These are phyloP conservation scores for Steatocranus sp. DNA, from an alignment of 2,797 vertebrate species.

Conservation along the genomic window DNA sequence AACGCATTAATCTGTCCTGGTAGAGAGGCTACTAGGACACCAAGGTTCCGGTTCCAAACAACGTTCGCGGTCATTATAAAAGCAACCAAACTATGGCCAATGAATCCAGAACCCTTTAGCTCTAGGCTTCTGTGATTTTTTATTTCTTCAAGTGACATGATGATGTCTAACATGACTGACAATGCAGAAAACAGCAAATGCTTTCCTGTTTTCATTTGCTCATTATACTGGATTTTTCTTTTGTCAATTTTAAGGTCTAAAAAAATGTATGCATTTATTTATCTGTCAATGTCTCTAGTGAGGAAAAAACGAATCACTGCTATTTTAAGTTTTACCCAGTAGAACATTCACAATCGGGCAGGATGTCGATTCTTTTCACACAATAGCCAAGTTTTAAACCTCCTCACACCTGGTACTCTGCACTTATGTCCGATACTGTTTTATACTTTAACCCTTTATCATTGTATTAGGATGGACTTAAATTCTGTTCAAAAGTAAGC, in stretches of 20 bases:
- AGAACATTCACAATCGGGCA: background rate
- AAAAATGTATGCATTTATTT: background rate
- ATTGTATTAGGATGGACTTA: background rate
- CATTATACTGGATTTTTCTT: no score
- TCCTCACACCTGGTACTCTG: background rate
- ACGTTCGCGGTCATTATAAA: background rate
- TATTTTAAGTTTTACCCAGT: background rate
- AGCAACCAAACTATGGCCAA: background rate
- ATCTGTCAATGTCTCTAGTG: background rate
- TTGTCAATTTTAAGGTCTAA: background rate
- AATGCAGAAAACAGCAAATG: background rate
- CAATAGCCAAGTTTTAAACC: background rate
- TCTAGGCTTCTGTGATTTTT: background rate
- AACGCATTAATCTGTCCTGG: background rate
- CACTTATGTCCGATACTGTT: background rate
- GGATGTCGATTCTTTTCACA: background rate
- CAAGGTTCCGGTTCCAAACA: slow-evolving; percentile 6
- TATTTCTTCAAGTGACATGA: background rate
- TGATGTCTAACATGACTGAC: background rate
- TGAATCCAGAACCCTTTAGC: background rate
- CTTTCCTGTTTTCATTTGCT: background rate
- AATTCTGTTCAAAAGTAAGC: background rate
- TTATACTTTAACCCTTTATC: background rate
- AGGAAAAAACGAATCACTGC: background rate
- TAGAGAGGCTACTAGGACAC: fast-evolving